These are phyloP conservation scores for Heteronetta atricapilla DNA, from an alignment of 2,113 vertebrate genomes.

Conservation along the genomic window DNA sequence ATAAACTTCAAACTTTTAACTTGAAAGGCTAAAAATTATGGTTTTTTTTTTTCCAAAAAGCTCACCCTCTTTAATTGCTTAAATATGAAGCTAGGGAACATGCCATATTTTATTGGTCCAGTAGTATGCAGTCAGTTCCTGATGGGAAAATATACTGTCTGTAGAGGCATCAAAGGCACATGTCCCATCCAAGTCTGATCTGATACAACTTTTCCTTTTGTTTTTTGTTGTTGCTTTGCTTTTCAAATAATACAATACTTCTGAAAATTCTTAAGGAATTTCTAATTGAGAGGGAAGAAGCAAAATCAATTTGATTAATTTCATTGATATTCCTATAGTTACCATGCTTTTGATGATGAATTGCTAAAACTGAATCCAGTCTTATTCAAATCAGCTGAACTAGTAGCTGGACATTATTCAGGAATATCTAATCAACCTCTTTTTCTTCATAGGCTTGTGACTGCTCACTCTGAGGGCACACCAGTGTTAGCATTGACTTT, in stretches of 20 bases:
- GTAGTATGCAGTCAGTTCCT: not conserved
- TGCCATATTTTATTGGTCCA: not conserved
- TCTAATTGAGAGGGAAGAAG: not conserved
- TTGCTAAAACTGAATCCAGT: not conserved
- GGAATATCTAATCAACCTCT: not conserved
- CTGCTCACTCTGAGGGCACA: not conserved
- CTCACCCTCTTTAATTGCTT: not conserved
- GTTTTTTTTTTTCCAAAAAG: not conserved
- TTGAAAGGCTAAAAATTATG: not conserved
- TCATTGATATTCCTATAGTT: not conserved
- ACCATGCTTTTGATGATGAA: not conserved
- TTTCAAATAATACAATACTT: not conserved
- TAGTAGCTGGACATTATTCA: not conserved
- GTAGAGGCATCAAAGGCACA: not conserved
- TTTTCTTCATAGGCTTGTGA: not conserved
- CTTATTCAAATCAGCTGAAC: not conserved
- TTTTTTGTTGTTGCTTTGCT: not conserved
- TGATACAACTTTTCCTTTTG: not conserved
- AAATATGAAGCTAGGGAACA: not conserved
- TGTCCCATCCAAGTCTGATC: not conserved
- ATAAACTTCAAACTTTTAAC: too few species aligned
- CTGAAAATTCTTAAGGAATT: not conserved
- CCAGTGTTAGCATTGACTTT: not conserved
- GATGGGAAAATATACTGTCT: not conserved
- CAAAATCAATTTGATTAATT: not conserved